Percentiles rank a stretch among this genome's conserved stretches.
These are phyloP conservation scores for Cerastoderma edule DNA, from an alignment of 2,888 invertebrate species.

Conservation along the genomic window DNA sequence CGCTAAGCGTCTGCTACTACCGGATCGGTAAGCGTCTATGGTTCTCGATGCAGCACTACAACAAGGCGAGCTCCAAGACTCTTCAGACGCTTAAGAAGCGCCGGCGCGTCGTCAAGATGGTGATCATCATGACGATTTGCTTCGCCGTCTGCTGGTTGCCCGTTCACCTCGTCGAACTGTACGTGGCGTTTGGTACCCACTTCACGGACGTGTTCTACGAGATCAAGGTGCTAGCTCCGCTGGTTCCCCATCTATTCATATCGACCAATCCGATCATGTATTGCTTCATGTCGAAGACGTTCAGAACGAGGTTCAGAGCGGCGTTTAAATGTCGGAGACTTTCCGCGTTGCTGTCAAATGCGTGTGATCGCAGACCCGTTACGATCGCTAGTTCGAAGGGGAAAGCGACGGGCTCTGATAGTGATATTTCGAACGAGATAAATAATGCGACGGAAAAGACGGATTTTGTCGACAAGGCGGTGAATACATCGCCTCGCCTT, in stretches of 20 bases:
- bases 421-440: constrained; percentile 14
- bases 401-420: neutral
- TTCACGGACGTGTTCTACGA: constrained; percentile 42
- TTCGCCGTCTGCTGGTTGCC: constrained; percentile 64
- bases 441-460: constrained; percentile 18
- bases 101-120: constrained; percentile 49
- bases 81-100: constrained; percentile 42
- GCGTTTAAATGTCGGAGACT: constrained; percentile 41
- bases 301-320: constrained; percentile 50
- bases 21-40: constrained; percentile 54
- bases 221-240: constrained; percentile 53
- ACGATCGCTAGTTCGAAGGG: neutral
- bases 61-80: constrained; percentile 29
- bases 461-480: constrained; percentile 28
- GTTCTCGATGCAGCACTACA: constrained; percentile 28
- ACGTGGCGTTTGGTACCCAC: constrained; percentile 34
- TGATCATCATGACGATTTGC: constrained; percentile 50
- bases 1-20: constrained; percentile 56
- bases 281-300: constrained; percentile 61
- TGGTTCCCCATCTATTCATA: constrained; percentile 54
- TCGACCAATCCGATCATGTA: constrained; percentile 62
- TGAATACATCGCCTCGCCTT: constrained; percentile 22
- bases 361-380: neutral
- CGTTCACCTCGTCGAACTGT: constrained; percentile 51
- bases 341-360: neutral